phyloP scores from a whole-genome alignment of 2,113 vertebrate genomes.

The Gymnocephalus cernua region DNA sequence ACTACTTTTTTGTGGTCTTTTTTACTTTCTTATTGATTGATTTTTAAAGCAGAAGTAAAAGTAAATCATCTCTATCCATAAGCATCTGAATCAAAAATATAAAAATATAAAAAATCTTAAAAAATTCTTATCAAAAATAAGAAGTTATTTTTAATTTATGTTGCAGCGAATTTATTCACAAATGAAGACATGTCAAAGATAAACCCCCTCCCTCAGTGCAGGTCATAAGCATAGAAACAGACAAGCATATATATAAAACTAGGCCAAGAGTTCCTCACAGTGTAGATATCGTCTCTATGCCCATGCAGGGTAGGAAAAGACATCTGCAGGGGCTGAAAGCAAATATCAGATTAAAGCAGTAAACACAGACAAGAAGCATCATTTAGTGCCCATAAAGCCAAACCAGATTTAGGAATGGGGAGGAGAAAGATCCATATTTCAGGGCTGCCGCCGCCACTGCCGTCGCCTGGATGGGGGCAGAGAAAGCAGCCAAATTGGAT shows the following conservation, averaged over 20 bases:
- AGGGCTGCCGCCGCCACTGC: background rate
- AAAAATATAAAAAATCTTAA: no score
- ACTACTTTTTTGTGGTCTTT: background rate
- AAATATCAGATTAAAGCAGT: conserved; percentile 53
- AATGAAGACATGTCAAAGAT: background rate
- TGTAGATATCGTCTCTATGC: background rate
- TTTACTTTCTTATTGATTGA: conserved; percentile 1
- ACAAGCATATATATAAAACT: background rate
- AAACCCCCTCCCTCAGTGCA: background rate
- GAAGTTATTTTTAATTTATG: background rate
- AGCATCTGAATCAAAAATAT: background rate
- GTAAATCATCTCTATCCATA: background rate
- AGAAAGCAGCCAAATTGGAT: conserved; percentile 54
- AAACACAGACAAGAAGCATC: conserved; percentile 50
- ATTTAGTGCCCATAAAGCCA: conserved; percentile 39
- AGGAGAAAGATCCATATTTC: conserved; percentile 45
- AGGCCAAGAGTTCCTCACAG: background rate
- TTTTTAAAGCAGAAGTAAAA: conserved; percentile 1
- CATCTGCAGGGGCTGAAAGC: conserved; percentile 42
- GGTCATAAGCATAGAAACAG: background rate
- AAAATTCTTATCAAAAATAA: no score
- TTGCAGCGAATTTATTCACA: background rate
- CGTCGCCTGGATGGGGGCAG: conserved; percentile 12
- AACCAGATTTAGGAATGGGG: conserved; percentile 31
- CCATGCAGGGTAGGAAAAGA: conserved; percentile 7